Evolutionary conservation across 2,797 vertebrate species (phyloP).

Genomic region (Sebastes hopkinsi): DNA sequence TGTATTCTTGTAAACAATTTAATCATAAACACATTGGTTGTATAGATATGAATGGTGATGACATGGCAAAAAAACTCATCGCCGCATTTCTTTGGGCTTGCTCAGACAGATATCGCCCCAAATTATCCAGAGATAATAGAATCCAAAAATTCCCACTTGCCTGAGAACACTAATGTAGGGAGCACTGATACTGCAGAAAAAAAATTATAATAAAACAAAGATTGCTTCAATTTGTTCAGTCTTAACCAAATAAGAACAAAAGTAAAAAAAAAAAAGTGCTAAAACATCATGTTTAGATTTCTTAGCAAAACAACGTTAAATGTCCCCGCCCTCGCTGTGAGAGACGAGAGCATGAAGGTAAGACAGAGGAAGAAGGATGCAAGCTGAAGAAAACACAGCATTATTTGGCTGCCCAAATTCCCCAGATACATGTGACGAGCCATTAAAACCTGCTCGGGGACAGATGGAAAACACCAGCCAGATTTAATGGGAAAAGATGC

Average conservation of each 20-base stretch:
- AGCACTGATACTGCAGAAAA: neutral
- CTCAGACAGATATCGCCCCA: neutral
- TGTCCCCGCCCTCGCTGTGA: neutral
- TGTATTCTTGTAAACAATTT: too few species aligned
- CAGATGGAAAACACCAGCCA: constrained; percentile 23
- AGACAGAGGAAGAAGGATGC: neutral
- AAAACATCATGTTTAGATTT: neutral
- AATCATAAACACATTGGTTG: too few species aligned
- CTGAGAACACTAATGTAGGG: neutral
- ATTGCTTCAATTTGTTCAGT: neutral
- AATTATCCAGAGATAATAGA: neutral
- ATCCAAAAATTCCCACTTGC: neutral
- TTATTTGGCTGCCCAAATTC: neutral
- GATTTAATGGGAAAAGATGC: constrained; percentile 31
- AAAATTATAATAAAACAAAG: neutral
- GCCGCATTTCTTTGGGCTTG: too few species aligned
- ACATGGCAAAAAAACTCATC: too few species aligned
- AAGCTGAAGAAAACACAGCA: neutral
- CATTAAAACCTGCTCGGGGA: constrained; percentile 38
- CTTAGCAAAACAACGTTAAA: neutral
- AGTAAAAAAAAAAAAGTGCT: neutral
- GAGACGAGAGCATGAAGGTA: neutral
- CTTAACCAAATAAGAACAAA: neutral
- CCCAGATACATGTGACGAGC: constrained; percentile 10
- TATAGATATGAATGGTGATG: too few species aligned